These are phyloP conservation scores for Drosophila sp. DNA, from an alignment of 1,140 invertebrate genomes.

Conservation along the genomic window DNA sequence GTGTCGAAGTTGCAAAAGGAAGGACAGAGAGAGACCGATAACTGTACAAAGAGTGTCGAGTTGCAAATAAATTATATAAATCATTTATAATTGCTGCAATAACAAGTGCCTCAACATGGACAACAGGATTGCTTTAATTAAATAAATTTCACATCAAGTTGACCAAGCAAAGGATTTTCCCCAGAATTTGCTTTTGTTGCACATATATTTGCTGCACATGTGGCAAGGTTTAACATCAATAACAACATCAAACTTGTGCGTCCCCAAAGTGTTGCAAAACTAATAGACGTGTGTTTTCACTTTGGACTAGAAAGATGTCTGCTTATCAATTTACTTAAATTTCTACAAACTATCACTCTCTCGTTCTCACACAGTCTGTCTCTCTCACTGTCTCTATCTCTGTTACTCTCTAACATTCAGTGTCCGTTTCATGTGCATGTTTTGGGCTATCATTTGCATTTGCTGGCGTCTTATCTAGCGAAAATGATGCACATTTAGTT, in stretches of 20 bases:
- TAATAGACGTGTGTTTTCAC: not conserved
- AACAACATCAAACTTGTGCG: conserved; percentile 42
- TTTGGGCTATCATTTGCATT: conserved; percentile 61
- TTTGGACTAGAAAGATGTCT: conserved; percentile 18
- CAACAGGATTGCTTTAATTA: conserved; percentile 65
- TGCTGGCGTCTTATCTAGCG: conserved; percentile 50
- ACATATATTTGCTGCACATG: conserved; percentile 43
- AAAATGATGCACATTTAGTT: conserved; percentile 78
- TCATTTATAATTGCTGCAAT: conserved; percentile 75
- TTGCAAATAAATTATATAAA: conserved; percentile 72
- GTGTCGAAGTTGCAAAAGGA: conserved; percentile 23
- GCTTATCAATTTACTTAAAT: conserved; percentile 64
- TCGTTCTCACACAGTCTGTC: too few species aligned
- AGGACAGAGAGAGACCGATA: conserved; percentile 5
- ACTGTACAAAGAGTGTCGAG: not conserved
- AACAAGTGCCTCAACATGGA: conserved; percentile 40
- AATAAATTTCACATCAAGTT: conserved; percentile 57
- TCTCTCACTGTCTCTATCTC: not conserved
- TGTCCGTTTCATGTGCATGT: conserved; percentile 32
- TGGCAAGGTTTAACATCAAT: conserved; percentile 15
- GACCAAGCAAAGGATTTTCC: conserved; percentile 45
- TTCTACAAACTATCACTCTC: not conserved
- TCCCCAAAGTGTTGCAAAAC: conserved; percentile 44
- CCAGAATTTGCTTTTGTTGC: conserved; percentile 11
- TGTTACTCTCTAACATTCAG: conserved; percentile 8